Percentiles rank a stretch among this genome's conserved stretches.
Evolutionary conservation across 1,140 invertebrate genomes (phyloP).

Genomic region (Platyura marginata): DNA sequence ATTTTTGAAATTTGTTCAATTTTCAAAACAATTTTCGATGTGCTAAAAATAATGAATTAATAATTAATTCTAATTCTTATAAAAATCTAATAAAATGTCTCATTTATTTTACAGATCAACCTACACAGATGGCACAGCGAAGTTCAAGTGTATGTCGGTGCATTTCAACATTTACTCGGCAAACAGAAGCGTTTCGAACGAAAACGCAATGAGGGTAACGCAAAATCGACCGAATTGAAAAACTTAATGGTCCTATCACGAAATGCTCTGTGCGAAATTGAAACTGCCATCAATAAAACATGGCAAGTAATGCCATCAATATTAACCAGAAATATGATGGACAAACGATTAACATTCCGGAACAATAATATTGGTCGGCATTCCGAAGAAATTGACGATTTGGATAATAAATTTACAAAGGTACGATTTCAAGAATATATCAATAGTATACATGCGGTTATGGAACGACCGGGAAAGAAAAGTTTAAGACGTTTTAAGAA

Average conservation of each 20-base stretch:
- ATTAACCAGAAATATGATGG: neutral
- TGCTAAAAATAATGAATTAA: too few relatives aligned
- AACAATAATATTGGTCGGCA: neutral
- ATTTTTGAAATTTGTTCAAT: too few relatives aligned
- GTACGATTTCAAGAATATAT: neutral
- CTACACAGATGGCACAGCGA: neutral
- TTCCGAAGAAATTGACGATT: neutral
- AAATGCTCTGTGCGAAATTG: neutral
- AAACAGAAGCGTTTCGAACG: neutral
- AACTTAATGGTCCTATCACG: neutral
- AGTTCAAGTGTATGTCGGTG: neutral
- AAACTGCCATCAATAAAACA: neutral
- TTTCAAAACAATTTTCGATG: too few relatives aligned
- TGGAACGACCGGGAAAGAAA: neutral
- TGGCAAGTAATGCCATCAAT: neutral
- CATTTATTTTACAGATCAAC: neutral
- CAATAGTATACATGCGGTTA: neutral
- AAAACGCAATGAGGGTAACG: neutral
- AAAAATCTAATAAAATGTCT: too few relatives aligned
- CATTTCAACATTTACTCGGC: neutral
- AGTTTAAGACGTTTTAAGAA: too few relatives aligned
- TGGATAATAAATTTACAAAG: neutral
- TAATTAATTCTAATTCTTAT: too few relatives aligned
- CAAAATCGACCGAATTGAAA: neutral
- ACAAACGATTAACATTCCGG: neutral